Base-by-base conservation (phyloP, 2,113 vertebrate genomes). In the Prionailurus viverrinus region DNA sequence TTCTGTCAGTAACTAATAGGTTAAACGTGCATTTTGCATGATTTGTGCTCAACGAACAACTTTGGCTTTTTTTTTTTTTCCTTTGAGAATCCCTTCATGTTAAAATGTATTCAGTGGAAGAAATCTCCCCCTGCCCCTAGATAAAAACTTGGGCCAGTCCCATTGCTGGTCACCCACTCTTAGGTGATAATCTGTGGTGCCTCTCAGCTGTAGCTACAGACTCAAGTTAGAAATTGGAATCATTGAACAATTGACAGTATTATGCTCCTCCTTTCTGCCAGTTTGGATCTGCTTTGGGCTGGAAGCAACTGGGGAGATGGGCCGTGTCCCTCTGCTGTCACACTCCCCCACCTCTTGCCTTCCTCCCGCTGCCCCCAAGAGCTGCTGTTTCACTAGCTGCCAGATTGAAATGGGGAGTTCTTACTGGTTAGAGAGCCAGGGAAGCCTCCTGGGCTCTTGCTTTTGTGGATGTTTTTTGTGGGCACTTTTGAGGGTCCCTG, bases 21-120 rank as follows among this genome's bases (percentile, higher is more conserved):
- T 83, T 84, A 93, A 87, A n/a, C 3, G 69, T 73, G 41, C 25
- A 18, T 39, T 8, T 53, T 55, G 19, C 15, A 31, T 48, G 29
- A n/a, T 82, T 88, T 93, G 23, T 91, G 78, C 73, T 84, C 48
- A 48, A n/a, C 86, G 93, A 53, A 19, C 27, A 88, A 79, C 55
- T 58, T 53, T 18, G 27, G 2, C 45, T 45, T 45, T 68, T 29
- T 88, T 45, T 53, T 74, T 76, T 51, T 55, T 39, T 51, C 63
- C 29, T 36, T 41, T 7, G 3, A 80, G 13, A 29, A 69, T 76
- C n/a, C 25, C 7, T 92, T 79, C 74, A 41, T 3, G 89, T 92
- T 48, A 90, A 89, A 89, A 41, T 45, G 23, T 68, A 14, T 68
- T 89, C n/a, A 21, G 8, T 86, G 74, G 58, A 51, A 58, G 45